Conservation (phyloP, 2,797 vertebrate genomes). For the Rhinatrema bivittatum region DNA sequence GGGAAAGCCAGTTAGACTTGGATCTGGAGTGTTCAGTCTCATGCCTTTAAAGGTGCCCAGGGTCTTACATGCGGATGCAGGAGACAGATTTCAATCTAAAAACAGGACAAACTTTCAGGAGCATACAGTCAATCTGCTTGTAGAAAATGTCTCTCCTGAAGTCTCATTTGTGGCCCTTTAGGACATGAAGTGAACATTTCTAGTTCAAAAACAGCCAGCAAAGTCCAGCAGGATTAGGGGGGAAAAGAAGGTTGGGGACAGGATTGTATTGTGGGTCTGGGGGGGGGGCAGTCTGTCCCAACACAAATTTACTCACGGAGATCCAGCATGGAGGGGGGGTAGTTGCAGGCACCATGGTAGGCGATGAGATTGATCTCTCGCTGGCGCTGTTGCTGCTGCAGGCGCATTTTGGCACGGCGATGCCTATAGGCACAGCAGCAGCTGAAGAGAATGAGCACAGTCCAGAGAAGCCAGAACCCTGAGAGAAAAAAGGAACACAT, state of each 20-base stretch:
- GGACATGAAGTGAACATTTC: no score
- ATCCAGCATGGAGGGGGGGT: conserved; percentile 69
- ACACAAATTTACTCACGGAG: conserved; percentile 77
- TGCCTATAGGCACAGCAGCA: conserved; percentile 90
- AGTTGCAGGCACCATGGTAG: conserved; percentile 82
- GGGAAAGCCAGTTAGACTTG: no score
- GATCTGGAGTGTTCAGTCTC: no score
- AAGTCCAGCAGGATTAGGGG: not conserved
- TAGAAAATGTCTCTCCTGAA: no score
- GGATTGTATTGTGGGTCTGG: conserved; percentile 12
- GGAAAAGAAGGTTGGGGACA: not conserved
- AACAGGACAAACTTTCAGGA: no score
- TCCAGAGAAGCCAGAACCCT: conserved; percentile 96
- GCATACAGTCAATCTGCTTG: no score
- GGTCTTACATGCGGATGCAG: no score
- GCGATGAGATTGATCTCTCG: conserved; percentile 90
- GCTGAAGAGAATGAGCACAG: conserved; percentile 83
- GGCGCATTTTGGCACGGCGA: conserved; percentile 78
- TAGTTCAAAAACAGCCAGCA: not conserved
- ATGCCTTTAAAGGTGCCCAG: no score
- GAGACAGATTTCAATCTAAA: no score
- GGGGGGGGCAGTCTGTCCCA: no score
- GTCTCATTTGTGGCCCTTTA: no score
- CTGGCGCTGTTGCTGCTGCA: conserved; percentile 90
- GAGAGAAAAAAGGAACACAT: conserved; percentile 3